Evolutionary conservation across 1,140 invertebrate species (phyloP), one percentile per base, ranked within the genome.

Genomic region (Drosophila watanabei): DNA sequence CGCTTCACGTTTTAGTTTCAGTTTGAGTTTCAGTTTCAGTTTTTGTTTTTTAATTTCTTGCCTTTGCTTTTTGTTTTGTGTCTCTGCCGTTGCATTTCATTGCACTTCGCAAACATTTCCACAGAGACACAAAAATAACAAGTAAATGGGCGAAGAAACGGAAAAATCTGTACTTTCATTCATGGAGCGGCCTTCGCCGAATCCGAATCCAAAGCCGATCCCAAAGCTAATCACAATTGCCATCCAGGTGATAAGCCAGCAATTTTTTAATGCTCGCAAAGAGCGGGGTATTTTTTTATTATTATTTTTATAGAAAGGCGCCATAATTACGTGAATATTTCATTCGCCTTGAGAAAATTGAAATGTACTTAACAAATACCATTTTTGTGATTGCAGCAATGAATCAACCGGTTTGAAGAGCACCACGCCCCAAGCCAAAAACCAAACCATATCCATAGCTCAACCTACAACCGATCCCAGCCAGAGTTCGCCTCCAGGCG

Each of bases 81-180:
- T 56, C 58, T 62, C 65, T 32, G 59, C 9, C 41, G 62, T 80
- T 82, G 81, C 80, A 79, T 64, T 83, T 62, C 35, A 75, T 80
- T 80, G 81, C 75, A 79, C 20, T 58, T 51, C 69, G 51, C 61
- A 49, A 68, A 69, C 71, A 65, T 46, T 35, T 54, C 48, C 43
- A 52, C 62, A 63, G 60, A 66, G 43, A 63, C 56, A 75, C 45
- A 49, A 46, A 45, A 61, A 16, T 57, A 60, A 46, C 30, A 43
- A 63, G 52, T 32, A 64, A 59, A 78, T 32, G 13, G 24, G 51
- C 18, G 46, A 65, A 69, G 43, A 56, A 39, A 65, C 66, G 51
- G 51, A 79, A 80, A 60, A 64, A 65, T 75, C 62, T 66, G 66
- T 80, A 80, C 85, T 89, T 89, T 88, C 84, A 89, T 89, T 82